phyloP scores from a whole-genome alignment of 2,113 vertebrate species.

The Coturnix japonica region DNA sequence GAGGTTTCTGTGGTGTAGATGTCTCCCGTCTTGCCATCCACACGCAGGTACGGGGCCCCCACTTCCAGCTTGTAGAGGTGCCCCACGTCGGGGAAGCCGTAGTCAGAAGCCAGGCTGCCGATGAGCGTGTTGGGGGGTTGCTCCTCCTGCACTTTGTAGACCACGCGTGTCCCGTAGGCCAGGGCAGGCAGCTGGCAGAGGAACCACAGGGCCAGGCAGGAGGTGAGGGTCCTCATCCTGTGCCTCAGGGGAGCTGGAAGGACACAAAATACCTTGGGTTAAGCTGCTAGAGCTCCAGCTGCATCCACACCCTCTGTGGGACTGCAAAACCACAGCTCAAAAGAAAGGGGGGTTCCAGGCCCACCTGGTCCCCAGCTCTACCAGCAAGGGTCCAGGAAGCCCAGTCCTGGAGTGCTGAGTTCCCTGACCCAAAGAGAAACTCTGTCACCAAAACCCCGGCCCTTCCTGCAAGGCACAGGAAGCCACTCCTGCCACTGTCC shows the following conservation, averaged over 20 bases:
- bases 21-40: constrained; percentile 94
- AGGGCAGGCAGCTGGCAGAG: constrained; percentile 70
- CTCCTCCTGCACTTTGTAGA: constrained; percentile 90
- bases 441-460: constrained; percentile 16
- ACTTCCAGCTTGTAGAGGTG: constrained; percentile 98
- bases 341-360: background rate
- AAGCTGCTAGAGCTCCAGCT: background rate
- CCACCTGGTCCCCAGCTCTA: background rate
- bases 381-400: background rate
- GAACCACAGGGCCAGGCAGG: constrained; percentile 75
- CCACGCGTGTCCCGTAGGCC: constrained; percentile 71
- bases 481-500: constrained; percentile 57
- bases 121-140: constrained; percentile 94
- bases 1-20: constrained; percentile 96
- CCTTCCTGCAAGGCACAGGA: background rate
- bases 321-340: accelerated
- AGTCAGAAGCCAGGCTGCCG: constrained; percentile 91
- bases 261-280: constrained; percentile 49
- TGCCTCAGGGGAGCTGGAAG: constrained; percentile 67
- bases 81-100: constrained; percentile 89
- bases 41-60: constrained; percentile 90
- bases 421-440: constrained; percentile 23
- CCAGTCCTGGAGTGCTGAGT: background rate
- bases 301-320: background rate
- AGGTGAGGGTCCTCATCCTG: constrained; percentile 63